Evolutionary conservation across 2,888 invertebrate species (phyloP).

Genomic region (Plagiodera versicolora): DNA sequence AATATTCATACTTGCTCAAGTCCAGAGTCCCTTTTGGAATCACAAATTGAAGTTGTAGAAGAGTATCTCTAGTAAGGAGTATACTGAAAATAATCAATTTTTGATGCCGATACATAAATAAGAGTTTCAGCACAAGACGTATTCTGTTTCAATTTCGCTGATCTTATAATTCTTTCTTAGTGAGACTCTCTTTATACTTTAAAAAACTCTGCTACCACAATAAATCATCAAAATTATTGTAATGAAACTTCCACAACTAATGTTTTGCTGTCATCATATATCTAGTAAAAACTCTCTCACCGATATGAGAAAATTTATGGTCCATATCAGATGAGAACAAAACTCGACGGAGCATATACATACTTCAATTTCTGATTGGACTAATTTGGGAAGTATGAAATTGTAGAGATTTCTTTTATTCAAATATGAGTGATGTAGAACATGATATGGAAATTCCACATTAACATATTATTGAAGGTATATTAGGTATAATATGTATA

Average conservation of each 20-base stretch:
- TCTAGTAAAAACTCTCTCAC: neutral
- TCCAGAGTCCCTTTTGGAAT: too few relatives aligned
- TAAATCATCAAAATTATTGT: neutral
- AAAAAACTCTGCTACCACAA: neutral
- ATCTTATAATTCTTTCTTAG: too few relatives aligned
- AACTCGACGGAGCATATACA: constrained; percentile 4
- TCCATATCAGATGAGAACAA: constrained; percentile 8
- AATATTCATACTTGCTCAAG: too few relatives aligned
- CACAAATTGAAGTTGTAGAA: too few relatives aligned
- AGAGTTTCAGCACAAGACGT: too few relatives aligned
- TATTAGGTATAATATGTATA: too few relatives aligned
- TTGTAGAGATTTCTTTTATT: constrained; percentile 14
- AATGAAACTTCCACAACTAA: neutral
- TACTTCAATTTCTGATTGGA: neutral
- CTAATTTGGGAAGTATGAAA: neutral
- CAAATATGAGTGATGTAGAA: neutral
- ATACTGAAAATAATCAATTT: too few relatives aligned
- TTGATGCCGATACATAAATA: too few relatives aligned
- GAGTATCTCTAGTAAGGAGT: too few relatives aligned
- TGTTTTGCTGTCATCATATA: neutral
- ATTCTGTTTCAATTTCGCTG: too few relatives aligned
- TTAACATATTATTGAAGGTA: neutral
- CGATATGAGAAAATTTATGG: constrained; percentile 8
- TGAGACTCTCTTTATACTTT: too few relatives aligned
- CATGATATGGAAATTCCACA: neutral